Evolutionary conservation across 2,888 invertebrate genomes (phyloP), one percentile per base, ranked within the genome.

Genomic region (Myopa tessellatipennis): DNA sequence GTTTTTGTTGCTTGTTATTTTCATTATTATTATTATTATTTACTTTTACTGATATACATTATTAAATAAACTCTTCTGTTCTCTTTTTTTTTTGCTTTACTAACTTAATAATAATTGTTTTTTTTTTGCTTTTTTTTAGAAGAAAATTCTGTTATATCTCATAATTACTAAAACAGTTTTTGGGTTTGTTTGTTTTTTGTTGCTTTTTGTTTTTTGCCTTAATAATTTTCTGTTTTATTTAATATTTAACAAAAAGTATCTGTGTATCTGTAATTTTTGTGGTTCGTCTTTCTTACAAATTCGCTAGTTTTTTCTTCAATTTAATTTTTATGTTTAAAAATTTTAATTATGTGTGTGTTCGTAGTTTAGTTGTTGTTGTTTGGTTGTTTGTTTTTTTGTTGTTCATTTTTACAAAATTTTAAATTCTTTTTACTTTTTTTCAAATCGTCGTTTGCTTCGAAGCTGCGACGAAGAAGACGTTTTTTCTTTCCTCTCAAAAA

Each of bases 401-500:
- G 16, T 60, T 36, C 10, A 12, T 75, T 75, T 58, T 75, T 75
- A 75, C 69, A 75, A 75, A 75, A 75, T 75, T 60, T 75, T 58
- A 75, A 75, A 75, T 68, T 58, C 75, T 75, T 75, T 75, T 52
- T 63, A 18, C 63, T 72, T 61, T 61, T 72, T 12, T 14, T 74
- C 12, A 26, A 67, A n/a, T 65, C 10, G 55, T 52, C 55, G 34
- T 69, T 69, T 45, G 6, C 3, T 45, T 45, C 45, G 10, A 45
- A 45, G 6, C 3, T 45, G 6, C 6, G 6, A 8, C 45, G 10
- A 45, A 45, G 45, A 45, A 0, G 55, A 16, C 10, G 6, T 38
- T 38, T 65, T 14, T 34, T 63, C 40, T 74, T 67, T 63, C 4
- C 63, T 40, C 18, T 65, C 38, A 63, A 67, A 75, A 55, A 69